Conservation (phyloP, 2,888 invertebrate genomes). For the Cryptophagus acutangulus region DNA sequence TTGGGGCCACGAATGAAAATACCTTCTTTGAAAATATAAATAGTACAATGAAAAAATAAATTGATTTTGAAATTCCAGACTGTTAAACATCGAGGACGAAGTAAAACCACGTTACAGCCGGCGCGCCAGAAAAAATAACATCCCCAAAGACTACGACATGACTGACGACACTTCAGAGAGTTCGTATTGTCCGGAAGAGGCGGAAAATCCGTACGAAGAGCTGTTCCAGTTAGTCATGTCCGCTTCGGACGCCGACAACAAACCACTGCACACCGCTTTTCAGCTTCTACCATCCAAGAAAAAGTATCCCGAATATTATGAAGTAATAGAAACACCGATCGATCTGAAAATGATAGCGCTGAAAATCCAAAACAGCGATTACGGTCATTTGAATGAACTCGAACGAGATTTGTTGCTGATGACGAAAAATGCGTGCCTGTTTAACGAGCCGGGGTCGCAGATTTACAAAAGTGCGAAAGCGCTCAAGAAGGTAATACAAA, state of each 20-base stretch:
- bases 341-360: slow-evolving; percentile 90
- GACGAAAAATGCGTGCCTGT: slow-evolving; percentile 91
- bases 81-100: slow-evolving; percentile 46
- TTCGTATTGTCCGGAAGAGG: slow-evolving; percentile 40
- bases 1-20: too few species aligned
- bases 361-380: slow-evolving; percentile 82
- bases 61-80: slow-evolving; percentile 22
- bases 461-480: slow-evolving; percentile 94
- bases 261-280: slow-evolving; percentile 82
- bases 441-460: slow-evolving; percentile 94
- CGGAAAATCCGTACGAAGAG: slow-evolving; percentile 70
- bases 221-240: slow-evolving; percentile 85
- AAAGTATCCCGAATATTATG: slow-evolving; percentile 93
- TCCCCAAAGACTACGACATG: slow-evolving; percentile 32
- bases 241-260: slow-evolving; percentile 74
- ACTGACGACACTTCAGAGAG: slow-evolving; percentile 66
- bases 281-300: slow-evolving; percentile 88
- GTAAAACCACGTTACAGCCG: slow-evolving; percentile 47
- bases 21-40: too few species aligned
- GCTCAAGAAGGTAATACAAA: slow-evolving; percentile 73
- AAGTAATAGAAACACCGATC: slow-evolving; percentile 88
- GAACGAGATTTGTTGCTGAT: slow-evolving; percentile 86
- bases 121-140: slow-evolving; percentile 15
- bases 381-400: slow-evolving; percentile 71
- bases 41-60: background rate